Evolutionary conservation across 2,888 invertebrate genomes (phyloP).

Genomic region (Scaptodrosophila latifasciaeformis): DNA sequence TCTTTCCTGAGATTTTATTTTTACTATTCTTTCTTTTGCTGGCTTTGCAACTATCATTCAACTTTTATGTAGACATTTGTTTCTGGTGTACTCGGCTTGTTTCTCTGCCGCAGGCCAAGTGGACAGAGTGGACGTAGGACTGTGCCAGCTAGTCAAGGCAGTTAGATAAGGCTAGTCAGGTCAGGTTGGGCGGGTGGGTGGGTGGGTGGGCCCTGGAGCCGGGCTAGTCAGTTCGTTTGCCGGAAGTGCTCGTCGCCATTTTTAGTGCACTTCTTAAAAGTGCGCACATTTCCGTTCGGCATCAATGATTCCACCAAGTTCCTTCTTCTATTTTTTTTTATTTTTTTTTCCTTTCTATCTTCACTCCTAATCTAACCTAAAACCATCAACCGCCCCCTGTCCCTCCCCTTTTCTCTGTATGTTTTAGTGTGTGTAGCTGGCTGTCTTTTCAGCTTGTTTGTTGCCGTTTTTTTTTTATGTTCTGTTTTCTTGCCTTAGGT

Average conservation of each 20-base stretch:
- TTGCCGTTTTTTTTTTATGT: slow-evolving; percentile 6
- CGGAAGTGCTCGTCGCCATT: slow-evolving; percentile 69
- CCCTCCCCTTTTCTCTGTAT: neutral
- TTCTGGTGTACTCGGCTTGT: neutral
- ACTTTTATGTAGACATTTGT: slow-evolving; percentile 55
- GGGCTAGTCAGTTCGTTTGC: slow-evolving; percentile 22
- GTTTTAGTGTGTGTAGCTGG: slow-evolving; percentile 2
- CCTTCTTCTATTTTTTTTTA: neutral
- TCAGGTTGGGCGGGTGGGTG: too few relatives aligned
- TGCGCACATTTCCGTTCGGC: slow-evolving; percentile 70
- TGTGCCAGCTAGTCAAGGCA: neutral
- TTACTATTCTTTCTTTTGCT: slow-evolving; percentile 22
- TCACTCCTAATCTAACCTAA: too few relatives aligned
- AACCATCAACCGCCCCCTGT: too few relatives aligned
- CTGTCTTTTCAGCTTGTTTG: slow-evolving; percentile 7
- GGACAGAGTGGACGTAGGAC: slow-evolving; percentile 5
- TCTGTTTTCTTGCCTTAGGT: neutral
- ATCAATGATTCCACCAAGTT: slow-evolving; percentile 52
- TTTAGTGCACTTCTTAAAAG: slow-evolving; percentile 68
- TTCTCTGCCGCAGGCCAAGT: neutral
- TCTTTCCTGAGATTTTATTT: slow-evolving; percentile 12
- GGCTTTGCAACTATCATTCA: slow-evolving; percentile 53
- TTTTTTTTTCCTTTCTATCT: slow-evolving; percentile 7
- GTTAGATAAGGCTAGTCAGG: neutral
- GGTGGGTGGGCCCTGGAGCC: too few relatives aligned